phyloP scores from a whole-genome alignment of 2,797 vertebrate species.

The Falco concolor region DNA sequence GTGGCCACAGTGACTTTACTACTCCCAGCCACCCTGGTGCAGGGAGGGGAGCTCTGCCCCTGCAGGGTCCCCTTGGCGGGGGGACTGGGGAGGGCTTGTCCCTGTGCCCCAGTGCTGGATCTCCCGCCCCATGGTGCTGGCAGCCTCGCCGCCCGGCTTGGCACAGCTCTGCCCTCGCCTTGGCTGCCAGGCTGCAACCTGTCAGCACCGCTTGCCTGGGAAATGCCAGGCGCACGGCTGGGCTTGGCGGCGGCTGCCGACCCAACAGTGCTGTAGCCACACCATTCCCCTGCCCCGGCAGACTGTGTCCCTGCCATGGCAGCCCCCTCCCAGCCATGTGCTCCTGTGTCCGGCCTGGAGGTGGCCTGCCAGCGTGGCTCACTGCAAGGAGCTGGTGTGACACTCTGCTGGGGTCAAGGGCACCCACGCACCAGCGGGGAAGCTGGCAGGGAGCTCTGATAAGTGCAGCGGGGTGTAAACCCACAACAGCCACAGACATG shows the following conservation, averaged over 20 bases:
- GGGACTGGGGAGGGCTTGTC: background rate
- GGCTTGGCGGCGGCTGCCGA: fast-evolving
- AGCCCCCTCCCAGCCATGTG: background rate
- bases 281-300: background rate
- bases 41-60: background rate
- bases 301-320: background rate
- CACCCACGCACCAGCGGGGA: background rate
- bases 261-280: fast-evolving
- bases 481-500: background rate
- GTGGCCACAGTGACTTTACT: background rate
- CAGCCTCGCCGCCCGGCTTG: fast-evolving
- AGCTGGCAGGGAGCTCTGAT: background rate
- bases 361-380: fast-evolving
- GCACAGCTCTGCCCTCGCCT: background rate
- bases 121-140: background rate
- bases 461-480: background rate
- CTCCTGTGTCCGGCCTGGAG: background rate
- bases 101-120: fast-evolving
- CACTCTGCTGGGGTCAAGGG: background rate
- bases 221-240: background rate
- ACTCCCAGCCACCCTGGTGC: background rate
- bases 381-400: background rate
- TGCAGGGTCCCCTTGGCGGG: fast-evolving
- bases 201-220: background rate
- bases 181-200: background rate